Base-by-base conservation (phyloP, 1,140 invertebrate species). In the Campoletis sonorensis region DNA sequence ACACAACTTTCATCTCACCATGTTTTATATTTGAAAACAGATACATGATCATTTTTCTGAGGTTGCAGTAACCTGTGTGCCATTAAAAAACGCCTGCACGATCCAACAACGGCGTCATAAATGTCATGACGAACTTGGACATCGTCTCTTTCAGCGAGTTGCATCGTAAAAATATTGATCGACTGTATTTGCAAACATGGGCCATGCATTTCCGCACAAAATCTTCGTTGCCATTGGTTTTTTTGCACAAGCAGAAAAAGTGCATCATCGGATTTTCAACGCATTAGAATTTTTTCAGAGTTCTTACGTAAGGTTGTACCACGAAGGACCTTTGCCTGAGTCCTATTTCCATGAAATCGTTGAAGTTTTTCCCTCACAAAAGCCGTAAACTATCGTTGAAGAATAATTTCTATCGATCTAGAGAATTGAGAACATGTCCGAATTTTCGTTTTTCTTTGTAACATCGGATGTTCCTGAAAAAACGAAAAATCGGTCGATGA, bases 81-180 rank as follows among this genome's bases (percentile, higher is more conserved):
- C 61, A 10, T 64, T 64, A 8, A 27, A 23, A 1, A 27, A 7
- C n/a, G 23, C 4, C 8, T 64, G n/a, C 26, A 16, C 13, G 23
- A 2, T 15, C 61, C 61, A 27, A 23, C 61, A 23, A 64, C 61
- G 61, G 27, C 23, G 61, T 23, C n/a, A 64, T 64, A 64, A 64
- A 64, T 16, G 61, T 64, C 61, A 64, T 64, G 61, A 8, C 61
- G 61, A 64, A 23, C 61, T 26, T 23, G 61, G 13, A 64, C 26
- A 5, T 21, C 61, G 21, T 27, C 26, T 64, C 61, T 64, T 64
- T 64, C 61, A 27, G 61, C 61, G 61, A 64, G 61, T 64, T 27
- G 61, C 5, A 5, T 64, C 23, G 26, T 64, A 64, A 64, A 64
- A 64, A 64, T 27, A 64, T 64, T 23, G 23, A 64, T 1, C 61